Conservation (phyloP, 2,888 invertebrate species). For the Omphaloscelis lunosa region DNA sequence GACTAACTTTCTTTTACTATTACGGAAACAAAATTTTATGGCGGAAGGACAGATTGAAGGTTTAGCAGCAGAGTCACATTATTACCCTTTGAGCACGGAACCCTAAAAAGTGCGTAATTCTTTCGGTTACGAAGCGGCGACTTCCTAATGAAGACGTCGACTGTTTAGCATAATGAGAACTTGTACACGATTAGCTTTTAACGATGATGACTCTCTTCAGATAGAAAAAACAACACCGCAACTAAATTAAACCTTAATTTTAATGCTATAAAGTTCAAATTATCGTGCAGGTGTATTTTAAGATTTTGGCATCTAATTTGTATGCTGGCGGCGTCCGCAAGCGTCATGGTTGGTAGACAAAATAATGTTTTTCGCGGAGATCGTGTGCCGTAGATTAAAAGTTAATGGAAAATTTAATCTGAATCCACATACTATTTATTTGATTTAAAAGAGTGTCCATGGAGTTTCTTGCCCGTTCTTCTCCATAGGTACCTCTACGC, state of each 20-base stretch:
- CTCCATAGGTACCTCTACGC: too few species aligned
- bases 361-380: constrained; percentile 81
- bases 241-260: constrained; percentile 64
- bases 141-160: constrained; percentile 79
- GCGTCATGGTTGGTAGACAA: constrained; percentile 84
- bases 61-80: not conserved
- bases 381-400: constrained; percentile 78
- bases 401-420: constrained; percentile 46
- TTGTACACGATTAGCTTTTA: constrained; percentile 87
- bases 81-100: constrained; percentile 18
- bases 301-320: constrained; percentile 81
- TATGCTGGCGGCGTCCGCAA: constrained; percentile 79
- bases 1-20: not conserved
- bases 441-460: too few species aligned
- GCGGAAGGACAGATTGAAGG: constrained; percentile 2
- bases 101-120: constrained; percentile 64
- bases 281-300: constrained; percentile 37
- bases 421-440: not conserved
- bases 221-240: constrained; percentile 46
- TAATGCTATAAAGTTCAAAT: constrained; percentile 50
- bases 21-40: constrained; percentile 1
- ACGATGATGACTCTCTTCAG: constrained; percentile 84
- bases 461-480: too few species aligned
- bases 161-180: constrained; percentile 86
- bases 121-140: constrained; percentile 70